phyloP scores from a whole-genome alignment of 2,888 invertebrate genomes.

The Pandemis corylana region DNA sequence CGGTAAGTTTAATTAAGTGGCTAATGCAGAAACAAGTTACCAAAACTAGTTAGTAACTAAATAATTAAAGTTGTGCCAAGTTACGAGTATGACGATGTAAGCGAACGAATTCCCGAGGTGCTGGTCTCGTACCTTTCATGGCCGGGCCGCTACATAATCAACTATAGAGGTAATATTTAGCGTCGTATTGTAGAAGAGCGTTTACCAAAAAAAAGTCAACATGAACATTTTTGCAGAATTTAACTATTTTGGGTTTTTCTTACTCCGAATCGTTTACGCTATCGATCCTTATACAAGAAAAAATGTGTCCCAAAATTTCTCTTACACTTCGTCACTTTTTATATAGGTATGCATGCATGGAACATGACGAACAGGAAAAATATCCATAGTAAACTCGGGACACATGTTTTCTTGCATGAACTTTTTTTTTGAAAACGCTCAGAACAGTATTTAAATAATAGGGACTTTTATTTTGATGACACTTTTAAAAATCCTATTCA shows the following conservation, averaged over 20 bases:
- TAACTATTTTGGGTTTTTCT: too few species aligned
- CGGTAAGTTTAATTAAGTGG: conserved; percentile 70
- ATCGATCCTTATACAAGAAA: too few species aligned
- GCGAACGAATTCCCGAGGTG: conserved; percentile 49
- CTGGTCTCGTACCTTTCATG: conserved; percentile 35
- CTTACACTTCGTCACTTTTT: too few species aligned
- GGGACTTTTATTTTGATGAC: conserved; percentile 5
- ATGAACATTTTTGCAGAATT: too few species aligned
- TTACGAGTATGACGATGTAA: conserved; percentile 58
- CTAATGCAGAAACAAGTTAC: conserved; percentile 70
- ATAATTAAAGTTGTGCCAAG: conserved; percentile 68
- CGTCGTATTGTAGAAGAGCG: neutral
- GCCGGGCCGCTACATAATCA: conserved; percentile 24
- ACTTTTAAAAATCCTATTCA: conserved; percentile 7
- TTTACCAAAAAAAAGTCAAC: too few species aligned
- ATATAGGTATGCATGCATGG: too few species aligned
- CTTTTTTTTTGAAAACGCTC: too few species aligned
- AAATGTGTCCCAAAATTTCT: too few species aligned
- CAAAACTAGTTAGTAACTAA: conserved; percentile 74
- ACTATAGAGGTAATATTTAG: conserved; percentile 6
- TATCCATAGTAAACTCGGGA: too few species aligned
- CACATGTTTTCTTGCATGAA: too few species aligned
- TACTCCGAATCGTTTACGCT: too few species aligned
- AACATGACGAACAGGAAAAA: too few species aligned
- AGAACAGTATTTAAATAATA: neutral